Base-by-base conservation (phyloP, 2,888 invertebrate genomes). In the Nephrotoma appendiculata region DNA sequence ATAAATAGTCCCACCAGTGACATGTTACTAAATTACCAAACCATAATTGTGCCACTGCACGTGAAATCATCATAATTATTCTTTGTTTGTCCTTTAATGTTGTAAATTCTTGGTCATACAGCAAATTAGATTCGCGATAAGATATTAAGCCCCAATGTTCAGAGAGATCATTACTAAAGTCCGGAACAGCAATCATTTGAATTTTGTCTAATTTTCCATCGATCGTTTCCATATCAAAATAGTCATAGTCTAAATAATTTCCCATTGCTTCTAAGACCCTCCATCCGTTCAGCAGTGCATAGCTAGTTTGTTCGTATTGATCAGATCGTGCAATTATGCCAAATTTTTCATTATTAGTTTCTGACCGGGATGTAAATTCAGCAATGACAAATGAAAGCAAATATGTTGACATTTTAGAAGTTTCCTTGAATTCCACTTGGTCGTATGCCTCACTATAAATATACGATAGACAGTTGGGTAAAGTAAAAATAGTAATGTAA, bases 71-170 rank as follows among this genome's bases (percentile, higher is more conserved):
- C 89, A 92, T 92, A 31, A 94, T 94, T 6, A 95, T 94, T 83
- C 93, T 90, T 88, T 94, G 94, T 89, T 94, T 94, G 85, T 93
- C 93, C 6, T 92, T 88, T 85, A 93, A 92, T 0, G 94, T 93
- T 0, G 94, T 94, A 45, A 93, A 91, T 2, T 92, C 90, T 71
- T 93, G 92, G 86, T 96, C 95, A 88, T 93, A 95, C 3, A 96
- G 91, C 87, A 96, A 91, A 0, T 94, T 93, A 0, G 94, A 94
- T 90, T 96, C 96, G 87, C 95, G 91, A 91, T 96, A 98, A 2
- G 96, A 97, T 6, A 97, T 93, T 42, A 98, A 92, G 6, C 97
- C 98, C 97, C 97, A 98, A 90, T 98, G 98, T 90, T 97, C 97
- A 97, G 97, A 97, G 86, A 97, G 97, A 84, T 96, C 96, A 88